Base-by-base conservation (phyloP, 2,113 vertebrate genomes). In the Planiliza haematocheilus region DNA sequence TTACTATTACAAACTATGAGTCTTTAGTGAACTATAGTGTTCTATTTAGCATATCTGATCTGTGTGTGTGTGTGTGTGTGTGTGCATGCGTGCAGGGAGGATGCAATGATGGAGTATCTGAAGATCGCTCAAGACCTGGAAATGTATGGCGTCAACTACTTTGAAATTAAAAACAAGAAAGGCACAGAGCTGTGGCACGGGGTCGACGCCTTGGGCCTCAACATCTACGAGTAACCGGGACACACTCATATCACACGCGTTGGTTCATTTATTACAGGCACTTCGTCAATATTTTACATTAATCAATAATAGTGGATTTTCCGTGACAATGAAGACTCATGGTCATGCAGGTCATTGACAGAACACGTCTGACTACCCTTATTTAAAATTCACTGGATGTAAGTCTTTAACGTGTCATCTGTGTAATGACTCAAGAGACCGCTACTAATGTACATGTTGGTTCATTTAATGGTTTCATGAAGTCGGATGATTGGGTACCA, bases 81-180 rank as follows among this genome's bases (percentile, higher is more conserved):
- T 13, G 61, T 41, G 34, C 45, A 65, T 13, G 61, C 37, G 21
- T 45, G 65, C 86, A 98, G 97, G 92, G 97, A 99, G 89, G 97
- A 99, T 79, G 96, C 97, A 1, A 97, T 99, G 96, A 97, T 98
- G 97, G 97, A 99, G 82, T 99, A 99, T 70, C 92, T 99, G 78
- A 99, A 98, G 91, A 99, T 99, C 76, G 97, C 96, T 45, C 97
- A 99, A 92, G 97, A 99, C 88, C 89, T 98, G 86, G 97, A 98
- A 94, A 98, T 99, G 97, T 99, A 98, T 53, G 97, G 97, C 10
- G 97, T 99, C 72, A 99, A 99, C 93, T 99, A 99, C 93, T 99
- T 98, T 91, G 96, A 99, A 93, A 99, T 99, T 85, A 98, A 98
- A 88, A 99, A 99, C 91, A 99, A 99, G 91, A 99, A 98, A 81